These are phyloP conservation scores for Mactromeris polynyma DNA, from an alignment of 2,888 invertebrate species.

Conservation along the genomic window DNA sequence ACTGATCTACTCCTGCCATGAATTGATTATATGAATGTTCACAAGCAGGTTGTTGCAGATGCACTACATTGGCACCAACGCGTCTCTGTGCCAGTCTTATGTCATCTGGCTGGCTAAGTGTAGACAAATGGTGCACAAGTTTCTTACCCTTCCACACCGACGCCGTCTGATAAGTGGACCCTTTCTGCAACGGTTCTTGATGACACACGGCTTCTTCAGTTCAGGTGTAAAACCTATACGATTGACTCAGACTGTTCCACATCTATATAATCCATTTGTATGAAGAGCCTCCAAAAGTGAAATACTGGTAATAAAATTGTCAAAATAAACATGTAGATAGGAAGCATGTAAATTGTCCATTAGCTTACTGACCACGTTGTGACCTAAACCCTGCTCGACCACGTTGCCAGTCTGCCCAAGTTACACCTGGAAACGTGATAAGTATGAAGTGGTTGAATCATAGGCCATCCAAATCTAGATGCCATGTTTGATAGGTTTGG, in stretches of 20 bases:
- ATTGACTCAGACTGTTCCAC: too few species aligned
- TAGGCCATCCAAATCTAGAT: slow-evolving; percentile 33
- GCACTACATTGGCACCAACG: not conserved
- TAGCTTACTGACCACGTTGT: slow-evolving; percentile 40
- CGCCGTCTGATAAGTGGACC: too few species aligned
- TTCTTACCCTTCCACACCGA: too few species aligned
- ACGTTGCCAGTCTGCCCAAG: not conserved
- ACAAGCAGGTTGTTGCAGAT: not conserved
- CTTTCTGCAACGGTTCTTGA: too few species aligned
- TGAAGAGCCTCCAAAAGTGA: too few species aligned
- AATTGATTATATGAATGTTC: not conserved
- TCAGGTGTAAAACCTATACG: too few species aligned
- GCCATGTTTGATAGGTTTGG: slow-evolving; percentile 22
- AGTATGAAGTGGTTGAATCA: slow-evolving; percentile 4
- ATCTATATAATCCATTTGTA: too few species aligned
- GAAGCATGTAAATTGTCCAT: slow-evolving; percentile 22
- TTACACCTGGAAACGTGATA: slow-evolving; percentile 25
- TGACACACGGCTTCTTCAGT: too few species aligned
- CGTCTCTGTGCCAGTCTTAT: not conserved
- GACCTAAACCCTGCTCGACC: slow-evolving; percentile 42
- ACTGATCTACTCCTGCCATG: not conserved
- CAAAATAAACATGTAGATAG: not conserved
- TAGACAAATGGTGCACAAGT: too few species aligned
- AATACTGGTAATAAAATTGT: too few species aligned
- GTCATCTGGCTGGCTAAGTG: too few species aligned